Evolutionary conservation across 2,888 invertebrate species (phyloP), one percentile per base, ranked within the genome.

Genomic region (Pseudococcus longispinus): DNA sequence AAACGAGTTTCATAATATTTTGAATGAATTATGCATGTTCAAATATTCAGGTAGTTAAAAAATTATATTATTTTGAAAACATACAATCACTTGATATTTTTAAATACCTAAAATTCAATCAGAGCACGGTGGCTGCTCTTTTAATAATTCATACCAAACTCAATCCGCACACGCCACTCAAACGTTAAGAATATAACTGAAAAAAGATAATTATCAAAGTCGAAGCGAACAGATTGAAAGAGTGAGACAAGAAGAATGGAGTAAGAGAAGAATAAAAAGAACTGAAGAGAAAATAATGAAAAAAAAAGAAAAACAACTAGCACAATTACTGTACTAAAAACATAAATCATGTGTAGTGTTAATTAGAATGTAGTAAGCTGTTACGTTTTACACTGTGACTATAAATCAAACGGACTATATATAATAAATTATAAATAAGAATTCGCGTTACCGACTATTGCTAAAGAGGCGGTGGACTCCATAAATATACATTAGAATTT

Each of bases 331-430:
- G 55, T 51, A 86, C 44, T 74, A 32, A 46, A 26, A 77, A 32
- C 86, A 86, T 86, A 86, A 86, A 86, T 86, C 86, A 86, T 86
- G 86, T 77, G 77, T 77, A 86, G 86, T 86, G 86, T 86, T 86
- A 86, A 86, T 86, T 86, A 86, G 86, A 86, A 86, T 86, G 86
- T 86, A 86, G 86, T 86, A 86, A 86, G 86, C 86, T 86, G 86
- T 86, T 86, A 86, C 86, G 86, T 80, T 86, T 86, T 86, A 86
- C 86, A 80, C 86, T 77, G 86, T 26, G 46, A 77, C 46, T 77
- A 86, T 86, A 86, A 86, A 86, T 86, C 86, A 86, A 86, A 86
- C 86, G 80, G 77, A 86, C 77, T 77, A 55, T 77, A 51, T 86
- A 86, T 55, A 77, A 86, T 86, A 86, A 86, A 86, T 86, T 86